These are phyloP conservation scores for Aurelia aurita DNA, from an alignment of 30 jellyfish, hydroid and myxozoan genomes.

Conservation along the genomic window DNA sequence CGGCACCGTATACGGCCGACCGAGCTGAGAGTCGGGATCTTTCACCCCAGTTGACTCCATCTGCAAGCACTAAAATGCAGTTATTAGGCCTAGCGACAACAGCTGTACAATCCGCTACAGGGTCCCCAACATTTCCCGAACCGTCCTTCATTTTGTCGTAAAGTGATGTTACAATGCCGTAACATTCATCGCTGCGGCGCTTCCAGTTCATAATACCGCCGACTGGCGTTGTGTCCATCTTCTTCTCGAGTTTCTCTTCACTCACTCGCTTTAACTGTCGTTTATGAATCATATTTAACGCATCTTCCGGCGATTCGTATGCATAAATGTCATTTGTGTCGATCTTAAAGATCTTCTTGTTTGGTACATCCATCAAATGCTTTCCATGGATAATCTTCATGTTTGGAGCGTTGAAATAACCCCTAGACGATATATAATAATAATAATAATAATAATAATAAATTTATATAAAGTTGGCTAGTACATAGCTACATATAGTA, in stretches of 20 bases:
- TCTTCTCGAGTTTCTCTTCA: not conserved
- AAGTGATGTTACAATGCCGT: slow-evolving; percentile 80
- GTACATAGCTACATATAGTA: too few species aligned
- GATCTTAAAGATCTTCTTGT: slow-evolving; percentile 49
- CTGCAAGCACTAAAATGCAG: slow-evolving; percentile 83
- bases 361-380: slow-evolving; percentile 73
- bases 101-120: slow-evolving; percentile 89
- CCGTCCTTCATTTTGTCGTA: slow-evolving; percentile 55
- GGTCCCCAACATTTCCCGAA: slow-evolving; percentile 77
- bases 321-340: slow-evolving; percentile 50
- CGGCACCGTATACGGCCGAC: slow-evolving; percentile 82
- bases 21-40: slow-evolving; percentile 86
- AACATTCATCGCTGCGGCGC: slow-evolving; percentile 70
- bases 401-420: slow-evolving; percentile 50
- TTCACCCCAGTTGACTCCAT: slow-evolving; percentile 98
- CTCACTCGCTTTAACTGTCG: slow-evolving; percentile 25
- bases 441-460: too few species aligned
- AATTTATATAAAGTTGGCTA: too few species aligned
- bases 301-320: slow-evolving; percentile 75
- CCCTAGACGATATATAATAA: too few species aligned
- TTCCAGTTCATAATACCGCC: slow-evolving; percentile 78
- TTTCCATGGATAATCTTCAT: slow-evolving; percentile 59
- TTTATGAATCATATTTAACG: slow-evolving; percentile 50
- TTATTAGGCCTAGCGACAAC: slow-evolving; percentile 74
- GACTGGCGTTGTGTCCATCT: slow-evolving; percentile 48